A percentile compares a stretch with the other conserved stretches of the same genome.
Conservation (phyloP, 23 tunicate species). For the Trididemnum clinides region DNA sequence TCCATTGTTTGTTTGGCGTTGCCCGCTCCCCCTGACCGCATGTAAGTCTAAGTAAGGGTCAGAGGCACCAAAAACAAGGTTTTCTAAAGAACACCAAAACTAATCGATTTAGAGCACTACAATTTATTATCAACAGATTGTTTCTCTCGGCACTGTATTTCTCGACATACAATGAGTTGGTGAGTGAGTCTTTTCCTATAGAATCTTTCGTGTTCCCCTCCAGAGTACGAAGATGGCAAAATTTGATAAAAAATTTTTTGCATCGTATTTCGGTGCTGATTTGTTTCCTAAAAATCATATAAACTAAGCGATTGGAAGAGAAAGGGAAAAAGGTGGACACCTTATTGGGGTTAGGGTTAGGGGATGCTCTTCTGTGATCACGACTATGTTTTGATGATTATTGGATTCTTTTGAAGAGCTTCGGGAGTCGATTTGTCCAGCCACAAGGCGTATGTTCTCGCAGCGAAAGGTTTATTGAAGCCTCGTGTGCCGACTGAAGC, state of each 20-base stretch:
- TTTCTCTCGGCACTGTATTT: background rate
- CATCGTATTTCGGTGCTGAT: background rate
- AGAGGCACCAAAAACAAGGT: no score
- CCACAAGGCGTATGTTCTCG: conserved; percentile 67
- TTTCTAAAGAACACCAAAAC: background rate
- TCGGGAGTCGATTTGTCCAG: conserved; percentile 54
- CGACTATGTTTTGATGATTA: no score
- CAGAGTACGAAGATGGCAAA: background rate
- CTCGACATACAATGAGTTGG: background rate
- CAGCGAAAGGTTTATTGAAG: conserved; percentile 53
- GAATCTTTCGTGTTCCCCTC: background rate
- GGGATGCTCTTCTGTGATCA: no score
- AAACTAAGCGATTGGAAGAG: background rate
- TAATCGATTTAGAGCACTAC: background rate
- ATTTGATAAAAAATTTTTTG: background rate
- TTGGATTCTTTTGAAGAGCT: conserved; percentile 19
- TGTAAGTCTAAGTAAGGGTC: no score
- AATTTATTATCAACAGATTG: background rate
- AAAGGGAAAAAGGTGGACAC: no score
- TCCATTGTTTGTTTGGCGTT: no score
- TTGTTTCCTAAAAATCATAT: background rate
- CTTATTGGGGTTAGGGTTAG: no score
- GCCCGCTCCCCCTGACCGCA: no score
- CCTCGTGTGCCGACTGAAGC: conserved; percentile 45
- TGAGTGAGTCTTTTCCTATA: background rate